Evolutionary conservation across 2,797 vertebrate genomes (phyloP), one percentile per base, ranked within the genome.

Genomic region (Myotis vivesi): DNA sequence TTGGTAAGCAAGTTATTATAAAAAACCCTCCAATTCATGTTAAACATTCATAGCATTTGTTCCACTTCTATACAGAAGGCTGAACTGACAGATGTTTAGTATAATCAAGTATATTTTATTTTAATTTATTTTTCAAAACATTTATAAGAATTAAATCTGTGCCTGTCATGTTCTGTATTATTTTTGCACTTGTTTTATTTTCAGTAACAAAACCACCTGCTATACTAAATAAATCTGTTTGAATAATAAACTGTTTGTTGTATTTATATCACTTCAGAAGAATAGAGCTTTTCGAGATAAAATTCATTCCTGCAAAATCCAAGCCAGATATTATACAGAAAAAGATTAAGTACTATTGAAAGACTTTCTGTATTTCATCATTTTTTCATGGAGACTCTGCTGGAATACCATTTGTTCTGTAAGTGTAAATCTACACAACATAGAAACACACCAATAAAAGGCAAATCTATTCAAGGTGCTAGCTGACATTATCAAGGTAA

Each of bases 161-260:
- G 3, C 38, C 72, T 94, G 44, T 77, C 57, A 57, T 79, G 46
- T 77, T 81, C n/a, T 20, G 44, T 55, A 8, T 13, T 80, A 41
- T 75, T 62, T 62, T 92, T 79, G 15, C 3, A 33, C 41, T 88
- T 73, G 11, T 25, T 97, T 97, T 91, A 86, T 96, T 98, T 97
- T 87, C 89, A 97, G 79, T 59, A 90, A 62, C 22, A 96, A 92
- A 89, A 62, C 36, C 95, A 93, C 86, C 83, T 95, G 87, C 72
- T 89, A 20, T 68, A 87, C 68, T 97, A 84, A 96, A 94, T 51
- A 57, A 9, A 75, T 41, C 10, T 8, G 3, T 64, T 92, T 36
- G 44, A 87, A 71, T 28, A 49, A 13, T 5, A 5, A 59, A 92
- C 5, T 76, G 17, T 41, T 53, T 53, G 16, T 15, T 62, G 62